phyloP scores from a whole-genome alignment of 2,888 invertebrate genomes.

The Tineola bisselliella region DNA sequence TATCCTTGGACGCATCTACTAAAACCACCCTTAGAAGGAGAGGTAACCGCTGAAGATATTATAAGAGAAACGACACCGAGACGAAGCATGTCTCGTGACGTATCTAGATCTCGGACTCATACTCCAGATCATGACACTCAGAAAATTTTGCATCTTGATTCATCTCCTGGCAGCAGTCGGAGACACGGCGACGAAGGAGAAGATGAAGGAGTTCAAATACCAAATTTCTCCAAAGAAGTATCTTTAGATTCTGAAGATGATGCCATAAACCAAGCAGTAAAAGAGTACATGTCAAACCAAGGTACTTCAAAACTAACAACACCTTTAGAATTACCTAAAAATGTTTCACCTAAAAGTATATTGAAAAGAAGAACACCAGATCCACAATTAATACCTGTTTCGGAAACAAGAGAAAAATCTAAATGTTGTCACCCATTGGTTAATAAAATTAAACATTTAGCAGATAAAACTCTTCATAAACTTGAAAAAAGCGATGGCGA shows the following conservation, averaged over 20 bases:
- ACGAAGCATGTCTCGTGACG: conserved; percentile 59
- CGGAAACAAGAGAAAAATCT: conserved; percentile 59
- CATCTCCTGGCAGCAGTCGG: conserved; percentile 61
- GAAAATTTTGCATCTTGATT: conserved; percentile 54
- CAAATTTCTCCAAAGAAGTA: conserved; percentile 60
- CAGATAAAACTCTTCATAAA: conserved; percentile 68
- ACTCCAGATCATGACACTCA: conserved; percentile 49
- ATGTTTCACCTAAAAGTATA: conserved; percentile 61
- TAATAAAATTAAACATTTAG: conserved; percentile 72
- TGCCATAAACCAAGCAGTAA: conserved; percentile 30
- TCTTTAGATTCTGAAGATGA: conserved; percentile 61
- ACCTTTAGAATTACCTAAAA: conserved; percentile 46
- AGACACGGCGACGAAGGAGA: conserved; percentile 56
- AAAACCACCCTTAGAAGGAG: conserved; percentile 69
- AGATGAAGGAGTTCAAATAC: conserved; percentile 55
- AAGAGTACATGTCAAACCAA: conserved; percentile 34
- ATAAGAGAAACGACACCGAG: conserved; percentile 53
- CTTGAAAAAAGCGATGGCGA: conserved; percentile 53
- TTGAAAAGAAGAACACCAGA: conserved; percentile 61
- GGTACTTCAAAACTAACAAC: conserved; percentile 35
- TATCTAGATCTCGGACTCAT: conserved; percentile 53
- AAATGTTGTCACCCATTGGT: conserved; percentile 71
- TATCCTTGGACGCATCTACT: conserved; percentile 85
- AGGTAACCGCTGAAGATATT: conserved; percentile 61
- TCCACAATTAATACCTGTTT: conserved; percentile 46